A percentile compares a stretch with the other conserved stretches of the same genome.
Evolutionary conservation across 2,888 invertebrate species (phyloP).

Genomic region (Ryuthela nishihirai): DNA sequence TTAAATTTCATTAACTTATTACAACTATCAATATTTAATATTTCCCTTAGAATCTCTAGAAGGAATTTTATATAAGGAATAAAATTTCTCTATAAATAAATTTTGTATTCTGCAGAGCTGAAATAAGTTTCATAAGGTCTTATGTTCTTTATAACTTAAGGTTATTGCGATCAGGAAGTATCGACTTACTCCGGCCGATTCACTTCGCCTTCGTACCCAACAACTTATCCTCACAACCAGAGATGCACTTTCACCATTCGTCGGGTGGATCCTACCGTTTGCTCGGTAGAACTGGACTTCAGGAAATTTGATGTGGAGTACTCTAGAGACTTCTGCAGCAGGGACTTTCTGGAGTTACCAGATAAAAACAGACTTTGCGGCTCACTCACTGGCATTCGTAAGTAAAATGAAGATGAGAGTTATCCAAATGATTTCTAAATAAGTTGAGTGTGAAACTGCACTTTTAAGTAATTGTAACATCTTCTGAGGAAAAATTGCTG

Average conservation of each 20-base stretch:
- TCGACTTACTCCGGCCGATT: slow-evolving; percentile 33
- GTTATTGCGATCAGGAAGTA: slow-evolving; percentile 39
- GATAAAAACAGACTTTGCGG: slow-evolving; percentile 38
- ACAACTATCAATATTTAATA: too few species aligned
- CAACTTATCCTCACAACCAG: slow-evolving; percentile 35
- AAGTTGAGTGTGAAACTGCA: too few species aligned
- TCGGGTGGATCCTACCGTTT: slow-evolving; percentile 28
- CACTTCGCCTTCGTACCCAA: slow-evolving; percentile 38
- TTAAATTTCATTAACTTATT: too few species aligned
- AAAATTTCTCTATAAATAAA: too few species aligned
- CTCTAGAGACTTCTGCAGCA: slow-evolving; percentile 19
- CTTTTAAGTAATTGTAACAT: too few species aligned
- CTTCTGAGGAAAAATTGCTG: too few species aligned
- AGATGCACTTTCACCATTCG: slow-evolving; percentile 37
- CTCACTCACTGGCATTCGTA: slow-evolving; percentile 15
- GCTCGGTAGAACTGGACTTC: slow-evolving; percentile 33
- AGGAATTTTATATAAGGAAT: too few species aligned
- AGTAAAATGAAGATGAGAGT: too few species aligned
- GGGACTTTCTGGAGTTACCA: slow-evolving; percentile 40
- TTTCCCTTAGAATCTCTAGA: too few species aligned
- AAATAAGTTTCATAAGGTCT: not conserved
- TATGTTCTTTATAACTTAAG: not conserved
- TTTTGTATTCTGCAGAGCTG: too few species aligned
- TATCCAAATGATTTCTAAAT: too few species aligned
- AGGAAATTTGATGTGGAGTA: slow-evolving; percentile 30